Evolutionary conservation across 64 coral and sea anemone genomes (phyloP).

Genomic region (Pocillopora verrucosa): DNA sequence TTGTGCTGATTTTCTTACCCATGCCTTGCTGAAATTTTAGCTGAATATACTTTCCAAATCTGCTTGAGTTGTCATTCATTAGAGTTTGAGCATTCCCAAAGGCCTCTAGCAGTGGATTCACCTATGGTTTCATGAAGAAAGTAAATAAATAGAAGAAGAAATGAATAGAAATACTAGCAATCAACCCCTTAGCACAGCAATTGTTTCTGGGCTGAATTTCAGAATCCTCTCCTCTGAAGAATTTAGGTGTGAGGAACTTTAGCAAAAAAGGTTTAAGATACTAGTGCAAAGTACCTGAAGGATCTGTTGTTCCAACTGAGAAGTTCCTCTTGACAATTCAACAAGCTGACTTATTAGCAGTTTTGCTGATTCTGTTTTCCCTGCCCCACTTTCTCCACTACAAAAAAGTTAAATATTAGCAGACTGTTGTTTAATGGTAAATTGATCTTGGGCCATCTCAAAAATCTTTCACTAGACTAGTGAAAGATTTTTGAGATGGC

Average conservation of each 20-base stretch:
- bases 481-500: too few species aligned
- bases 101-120: slow-evolving; percentile 81
- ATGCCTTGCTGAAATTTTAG: slow-evolving; percentile 70
- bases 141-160: too few species aligned
- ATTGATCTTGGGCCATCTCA: too few species aligned
- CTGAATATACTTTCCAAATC: slow-evolving; percentile 95
- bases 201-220: too few species aligned
- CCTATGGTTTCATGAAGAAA: neutral
- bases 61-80: slow-evolving; percentile 92
- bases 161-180: too few species aligned
- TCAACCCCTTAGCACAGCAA: too few species aligned
- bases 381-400: slow-evolving; percentile 92
- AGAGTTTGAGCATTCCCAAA: slow-evolving; percentile 89
- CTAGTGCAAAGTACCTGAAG: slow-evolving; percentile 54
- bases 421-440: neutral
- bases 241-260: neutral
- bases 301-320: slow-evolving; percentile 88
- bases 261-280: neutral
- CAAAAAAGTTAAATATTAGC: neutral
- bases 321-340: slow-evolving; percentile 79
- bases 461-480: too few species aligned
- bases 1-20: slow-evolving; percentile 42
- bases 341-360: slow-evolving; percentile 81
- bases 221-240: too few species aligned
- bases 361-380: slow-evolving; percentile 87